Evolutionary conservation across 2,888 invertebrate species (phyloP).

Genomic region (Xestia sexstrigata): DNA sequence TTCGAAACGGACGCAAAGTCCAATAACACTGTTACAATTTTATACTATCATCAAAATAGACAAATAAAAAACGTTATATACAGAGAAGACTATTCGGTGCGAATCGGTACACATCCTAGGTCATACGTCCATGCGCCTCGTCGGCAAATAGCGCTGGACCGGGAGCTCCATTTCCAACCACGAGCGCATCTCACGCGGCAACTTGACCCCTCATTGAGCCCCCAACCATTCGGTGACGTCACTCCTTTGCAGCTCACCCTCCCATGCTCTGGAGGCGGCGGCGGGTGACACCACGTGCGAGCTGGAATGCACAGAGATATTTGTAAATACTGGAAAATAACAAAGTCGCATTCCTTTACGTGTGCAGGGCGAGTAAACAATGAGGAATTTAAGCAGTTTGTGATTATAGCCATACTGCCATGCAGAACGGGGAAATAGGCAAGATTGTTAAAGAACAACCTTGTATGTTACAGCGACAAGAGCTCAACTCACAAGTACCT

Average conservation of each 20-base stretch:
- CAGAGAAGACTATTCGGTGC: not conserved
- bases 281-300: constrained; percentile 79
- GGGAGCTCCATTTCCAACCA: constrained; percentile 77
- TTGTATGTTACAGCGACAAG: not conserved
- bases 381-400: constrained; percentile 10
- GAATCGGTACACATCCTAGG: constrained; percentile 74
- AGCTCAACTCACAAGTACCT: not conserved
- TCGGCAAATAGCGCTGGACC: constrained; percentile 77
- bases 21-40: not conserved
- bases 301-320: constrained; percentile 68
- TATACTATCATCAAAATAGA: not conserved
- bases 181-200: constrained; percentile 81
- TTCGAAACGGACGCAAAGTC: not conserved
- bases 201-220: constrained; percentile 81
- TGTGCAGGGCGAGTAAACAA: constrained; percentile 24
- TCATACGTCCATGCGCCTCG: constrained; percentile 81
- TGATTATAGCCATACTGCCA: not conserved
- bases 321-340: constrained; percentile 42
- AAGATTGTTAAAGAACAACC: constrained; percentile 2
- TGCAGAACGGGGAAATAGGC: constrained; percentile 10
- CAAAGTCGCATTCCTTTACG: constrained; percentile 25
- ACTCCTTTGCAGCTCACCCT: constrained; percentile 81
- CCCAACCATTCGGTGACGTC: constrained; percentile 66
- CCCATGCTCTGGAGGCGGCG: constrained; percentile 79
- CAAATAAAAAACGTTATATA: constrained; percentile 3